Conservation (phyloP, 1,140 invertebrate genomes). For the Temnothorax longispinosus region DNA sequence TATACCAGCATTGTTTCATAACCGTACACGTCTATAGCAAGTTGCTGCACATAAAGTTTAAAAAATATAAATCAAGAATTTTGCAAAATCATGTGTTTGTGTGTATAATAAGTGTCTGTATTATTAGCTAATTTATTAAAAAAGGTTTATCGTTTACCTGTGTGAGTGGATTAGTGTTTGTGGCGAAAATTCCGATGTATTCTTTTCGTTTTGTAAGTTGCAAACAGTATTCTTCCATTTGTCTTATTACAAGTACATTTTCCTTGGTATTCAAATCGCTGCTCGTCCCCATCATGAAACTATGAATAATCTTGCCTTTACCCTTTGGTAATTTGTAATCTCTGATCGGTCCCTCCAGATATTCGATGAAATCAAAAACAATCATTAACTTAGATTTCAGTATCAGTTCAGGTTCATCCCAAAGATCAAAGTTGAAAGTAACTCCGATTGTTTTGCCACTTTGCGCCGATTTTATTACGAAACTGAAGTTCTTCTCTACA, state of each 20-base stretch:
- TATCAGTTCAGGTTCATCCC: slow-evolving; percentile 91
- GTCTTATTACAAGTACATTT: slow-evolving; percentile 91
- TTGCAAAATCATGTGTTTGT: no score
- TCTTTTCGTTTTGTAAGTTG: slow-evolving; percentile 88
- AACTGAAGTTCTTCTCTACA: slow-evolving; percentile 90
- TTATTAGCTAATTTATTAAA: background rate
- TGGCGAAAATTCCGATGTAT: slow-evolving; percentile 93
- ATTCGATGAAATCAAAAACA: slow-evolving; percentile 93
- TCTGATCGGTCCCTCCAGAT: slow-evolving; percentile 90
- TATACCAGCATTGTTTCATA: slow-evolving; percentile 92
- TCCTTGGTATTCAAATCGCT: slow-evolving; percentile 88
- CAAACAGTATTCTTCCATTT: slow-evolving; percentile 91
- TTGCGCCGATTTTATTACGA: slow-evolving; percentile 87
- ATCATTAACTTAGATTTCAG: slow-evolving; percentile 89
- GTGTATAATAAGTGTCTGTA: background rate
- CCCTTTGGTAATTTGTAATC: slow-evolving; percentile 88
- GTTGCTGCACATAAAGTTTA: no score
- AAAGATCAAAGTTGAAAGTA: slow-evolving; percentile 92
- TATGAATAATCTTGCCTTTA: slow-evolving; percentile 91
- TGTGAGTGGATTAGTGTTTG: slow-evolving; percentile 94
- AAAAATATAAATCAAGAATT: no score
- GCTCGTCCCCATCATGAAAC: slow-evolving; percentile 94
- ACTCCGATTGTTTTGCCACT: slow-evolving; percentile 87
- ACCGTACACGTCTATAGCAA: slow-evolving; percentile 89
- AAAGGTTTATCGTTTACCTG: slow-evolving; percentile 86